phyloP scores from a whole-genome alignment of 2,113 vertebrate genomes.

The Antechinus stuartii region DNA sequence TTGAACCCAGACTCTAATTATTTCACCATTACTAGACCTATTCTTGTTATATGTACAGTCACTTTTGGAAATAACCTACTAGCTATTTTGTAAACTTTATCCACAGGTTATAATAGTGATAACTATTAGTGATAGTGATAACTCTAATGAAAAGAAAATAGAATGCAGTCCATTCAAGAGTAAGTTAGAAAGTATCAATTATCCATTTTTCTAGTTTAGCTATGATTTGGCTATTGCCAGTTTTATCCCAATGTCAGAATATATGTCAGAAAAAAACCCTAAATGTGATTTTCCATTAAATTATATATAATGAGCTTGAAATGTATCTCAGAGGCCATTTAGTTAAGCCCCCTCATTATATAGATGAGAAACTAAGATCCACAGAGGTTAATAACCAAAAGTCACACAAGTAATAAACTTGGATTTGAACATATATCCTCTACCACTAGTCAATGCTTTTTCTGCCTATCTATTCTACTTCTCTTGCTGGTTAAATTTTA shows the following conservation, averaged over 20 bases:
- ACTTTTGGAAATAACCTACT: not conserved
- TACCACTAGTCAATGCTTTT: not conserved
- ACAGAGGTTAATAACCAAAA: not conserved
- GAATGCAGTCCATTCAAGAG: not conserved
- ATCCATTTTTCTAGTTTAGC: not conserved
- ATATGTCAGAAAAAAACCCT: too few species aligned
- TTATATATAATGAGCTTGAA: not conserved
- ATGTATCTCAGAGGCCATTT: not conserved
- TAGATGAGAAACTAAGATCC: not conserved
- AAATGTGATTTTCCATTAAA: not conserved
- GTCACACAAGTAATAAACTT: not conserved
- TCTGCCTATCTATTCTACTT: not conserved
- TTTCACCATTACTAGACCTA: not conserved
- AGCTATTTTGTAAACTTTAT: not conserved
- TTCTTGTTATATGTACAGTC: not conserved
- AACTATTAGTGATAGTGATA: not conserved
- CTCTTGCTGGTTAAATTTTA: not conserved
- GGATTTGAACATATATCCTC: not conserved
- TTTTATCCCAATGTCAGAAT: not conserved
- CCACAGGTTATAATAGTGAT: too few species aligned
- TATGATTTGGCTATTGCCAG: not conserved
- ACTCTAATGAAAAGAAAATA: not conserved
- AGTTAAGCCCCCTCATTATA: not conserved
- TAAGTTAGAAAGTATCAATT: not conserved
- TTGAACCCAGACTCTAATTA: not conserved